These are phyloP conservation scores for Beris morrisii DNA, from an alignment of 2,888 invertebrate genomes.

Conservation along the genomic window DNA sequence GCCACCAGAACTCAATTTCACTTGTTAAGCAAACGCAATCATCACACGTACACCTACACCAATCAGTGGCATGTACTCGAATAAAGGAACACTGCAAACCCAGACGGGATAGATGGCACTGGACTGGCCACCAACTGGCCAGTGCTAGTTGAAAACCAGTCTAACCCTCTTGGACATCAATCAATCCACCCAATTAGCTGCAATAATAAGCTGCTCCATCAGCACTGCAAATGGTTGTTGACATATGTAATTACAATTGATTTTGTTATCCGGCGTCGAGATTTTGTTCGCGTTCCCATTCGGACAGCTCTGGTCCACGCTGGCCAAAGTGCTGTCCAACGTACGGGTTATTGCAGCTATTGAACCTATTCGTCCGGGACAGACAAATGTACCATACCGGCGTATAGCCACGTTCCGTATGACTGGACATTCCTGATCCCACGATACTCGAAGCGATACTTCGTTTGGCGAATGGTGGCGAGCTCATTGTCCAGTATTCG, in stretches of 20 bases:
- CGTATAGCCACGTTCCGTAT: no score
- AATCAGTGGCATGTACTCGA: no score
- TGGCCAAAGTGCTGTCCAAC: background rate
- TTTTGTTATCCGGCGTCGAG: conserved; percentile 43
- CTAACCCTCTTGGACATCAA: conserved; percentile 42
- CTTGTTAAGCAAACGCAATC: conserved; percentile 29
- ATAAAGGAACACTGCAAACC: no score
- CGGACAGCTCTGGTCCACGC: background rate
- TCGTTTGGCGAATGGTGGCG: no score
- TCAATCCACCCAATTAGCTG: conserved; percentile 45
- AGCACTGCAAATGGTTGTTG: conserved; percentile 51
- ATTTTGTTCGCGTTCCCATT: conserved; percentile 36
- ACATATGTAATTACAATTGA: conserved; percentile 56
- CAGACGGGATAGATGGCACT: no score
- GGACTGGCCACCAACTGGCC: no score
- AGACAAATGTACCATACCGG: no score
- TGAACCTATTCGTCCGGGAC: no score
- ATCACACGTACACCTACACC: background rate
- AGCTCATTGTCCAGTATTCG: no score
- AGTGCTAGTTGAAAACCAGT: conserved; percentile 3
- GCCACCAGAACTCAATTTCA: conserved; percentile 26
- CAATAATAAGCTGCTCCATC: conserved; percentile 44
- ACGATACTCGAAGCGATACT: no score
- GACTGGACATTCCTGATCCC: no score
- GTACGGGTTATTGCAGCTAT: background rate